Percentiles rank a stretch among this genome's conserved stretches.
Evolutionary conservation across 2,113 vertebrate species (phyloP).

Genomic region (Lontra canadensis): DNA sequence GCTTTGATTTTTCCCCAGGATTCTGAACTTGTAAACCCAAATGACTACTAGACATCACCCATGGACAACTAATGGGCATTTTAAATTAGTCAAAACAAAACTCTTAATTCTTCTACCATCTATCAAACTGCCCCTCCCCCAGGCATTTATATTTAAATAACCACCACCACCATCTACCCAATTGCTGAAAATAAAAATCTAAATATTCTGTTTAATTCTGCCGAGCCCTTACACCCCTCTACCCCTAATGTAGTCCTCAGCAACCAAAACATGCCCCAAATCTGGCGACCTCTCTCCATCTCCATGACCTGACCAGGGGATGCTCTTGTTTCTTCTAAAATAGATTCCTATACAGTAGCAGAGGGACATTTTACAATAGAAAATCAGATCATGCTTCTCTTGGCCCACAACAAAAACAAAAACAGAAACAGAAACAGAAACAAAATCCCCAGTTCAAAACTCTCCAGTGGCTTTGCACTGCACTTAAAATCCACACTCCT

Average conservation of each 20-base stretch:
- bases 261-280: not conserved
- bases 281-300: not conserved
- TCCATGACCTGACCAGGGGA: not conserved
- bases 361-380: not conserved
- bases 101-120: not conserved
- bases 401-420: not conserved
- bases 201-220: not conserved
- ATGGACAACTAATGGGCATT: not conserved
- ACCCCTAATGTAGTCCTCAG: not conserved
- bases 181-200: not conserved
- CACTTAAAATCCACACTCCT: not conserved
- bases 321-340: not conserved
- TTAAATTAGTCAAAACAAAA: constrained; percentile 20
- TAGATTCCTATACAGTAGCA: not conserved
- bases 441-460: not conserved
- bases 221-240: not conserved
- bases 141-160: not conserved
- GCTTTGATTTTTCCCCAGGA: not conserved
- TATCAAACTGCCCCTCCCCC: not conserved
- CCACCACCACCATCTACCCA: not conserved
- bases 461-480: not conserved
- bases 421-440: not conserved
- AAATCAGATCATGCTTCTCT: not conserved
- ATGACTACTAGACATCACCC: not conserved
- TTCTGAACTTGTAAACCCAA: not conserved